Evolutionary conservation across 2,113 vertebrate species (phyloP), one percentile per base, ranked within the genome.

Genomic region (Strix uralensis): DNA sequence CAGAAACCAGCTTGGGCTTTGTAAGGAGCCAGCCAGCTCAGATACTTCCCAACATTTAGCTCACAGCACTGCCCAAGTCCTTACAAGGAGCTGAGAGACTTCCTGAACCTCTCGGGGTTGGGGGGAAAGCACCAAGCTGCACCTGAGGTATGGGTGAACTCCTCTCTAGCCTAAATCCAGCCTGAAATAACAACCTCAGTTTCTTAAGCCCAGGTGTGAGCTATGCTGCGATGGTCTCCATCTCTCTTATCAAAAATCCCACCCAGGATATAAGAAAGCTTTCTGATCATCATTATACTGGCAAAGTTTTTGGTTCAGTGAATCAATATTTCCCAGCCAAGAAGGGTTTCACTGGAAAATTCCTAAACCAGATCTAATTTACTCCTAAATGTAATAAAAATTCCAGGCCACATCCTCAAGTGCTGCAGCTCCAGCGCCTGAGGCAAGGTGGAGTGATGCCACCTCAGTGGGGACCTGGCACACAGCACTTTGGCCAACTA

Each of bases 391-490:
- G 19, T 25, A 80, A 70, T 90, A 92, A 88, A 92, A 79, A 83
- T 73, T 93, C 74, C 79, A 83, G 62, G 42, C 49, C 49, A 92
- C 51, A 57, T 80, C 69, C 42, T 66, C 58, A 65, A 89, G 58
- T 49, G 67, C 54, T 73, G n/a, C 69, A 88, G 72, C n/a, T 86
- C 61, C 85, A 40, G 58, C 0, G 4, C 88, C 83, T 0, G 1
- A 78, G 67, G 92, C 67, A 86, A 51, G 80, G 59, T 73, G 80
- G 38, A 92, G 61, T 21, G 14, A 54, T 94, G 92, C 84, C 87
- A 89, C 78, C 84, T 94, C 92, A 93, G 87, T 70, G 19, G 57
- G 54, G 61, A 62, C 62, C 54, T 94, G 84, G 89, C 81, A 63
- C 66, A 22, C 66, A 3, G 23, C 1, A 2, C 52, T 57, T 61